Evolutionary conservation across 2,113 vertebrate genomes (phyloP), one percentile per base, ranked within the genome.

Genomic region (Apodemus speciosus): DNA sequence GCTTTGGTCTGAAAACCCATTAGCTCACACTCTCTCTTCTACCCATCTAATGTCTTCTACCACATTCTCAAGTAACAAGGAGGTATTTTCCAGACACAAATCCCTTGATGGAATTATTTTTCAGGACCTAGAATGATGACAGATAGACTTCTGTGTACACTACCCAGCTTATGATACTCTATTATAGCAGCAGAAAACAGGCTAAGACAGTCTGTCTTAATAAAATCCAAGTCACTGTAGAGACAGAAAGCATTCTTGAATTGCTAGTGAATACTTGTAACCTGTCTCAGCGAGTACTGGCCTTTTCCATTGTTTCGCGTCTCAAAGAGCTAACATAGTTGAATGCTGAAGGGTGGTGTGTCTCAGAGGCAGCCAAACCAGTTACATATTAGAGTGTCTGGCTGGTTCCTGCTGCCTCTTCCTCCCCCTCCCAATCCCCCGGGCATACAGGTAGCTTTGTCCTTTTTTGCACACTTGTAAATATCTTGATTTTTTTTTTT

Each of bases 401-500:
- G 62, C 43, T 83, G 53, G 90, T 85, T 90, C 38, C 58, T 86
- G 76, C 32, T 0, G 8, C 46, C 73, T 90, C 86, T 53, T 80
- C 83, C 43, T 79, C 58, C 72, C n/a, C 53, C 49, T 27, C 10
- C 9, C 3, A 25, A 46, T 4, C 62, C 10, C 25, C 30, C 7
- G 4, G 0, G 11, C 64, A 46, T 53, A 94, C 92, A 95, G 94
- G 89, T 86, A 77, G 72, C 43, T 92, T 66, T 94, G 86, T 83
- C 72, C 90, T 90, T 92, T 35, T 69, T 81, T 18, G 9, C 71
- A 81, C 76, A 71, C 93, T 93, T 89, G 83, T 21, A 75, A 51
- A 20, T n/a, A 92, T 84, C 86, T 83, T 91, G 95, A 85, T 95
- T 95, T 66, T 18, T 95, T 95, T 66, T 18, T 95, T 64, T 64